Percentiles rank a stretch among this genome's conserved stretches.
These are phyloP conservation scores for Sternarchorhynchus goeldii DNA, from an alignment of 2,797 vertebrate genomes.

Conservation along the genomic window DNA sequence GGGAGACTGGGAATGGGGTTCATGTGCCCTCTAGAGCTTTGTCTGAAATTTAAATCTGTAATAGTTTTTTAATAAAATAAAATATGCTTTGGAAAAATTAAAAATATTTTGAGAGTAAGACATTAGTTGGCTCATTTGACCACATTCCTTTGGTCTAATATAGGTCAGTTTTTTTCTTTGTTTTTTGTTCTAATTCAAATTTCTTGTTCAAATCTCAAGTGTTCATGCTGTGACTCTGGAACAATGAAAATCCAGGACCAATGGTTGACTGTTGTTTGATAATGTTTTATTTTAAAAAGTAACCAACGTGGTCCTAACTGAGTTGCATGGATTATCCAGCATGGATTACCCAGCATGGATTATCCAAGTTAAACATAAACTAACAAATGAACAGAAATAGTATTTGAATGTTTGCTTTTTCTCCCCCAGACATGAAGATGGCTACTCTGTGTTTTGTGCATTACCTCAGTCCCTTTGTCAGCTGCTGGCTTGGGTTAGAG, in stretches of 20 bases:
- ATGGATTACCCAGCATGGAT: too few species aligned
- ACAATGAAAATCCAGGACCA: slow-evolving; percentile 21
- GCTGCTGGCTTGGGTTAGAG: slow-evolving; percentile 32
- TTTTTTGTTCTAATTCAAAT: not conserved
- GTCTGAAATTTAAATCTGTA: not conserved
- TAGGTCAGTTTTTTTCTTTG: not conserved
- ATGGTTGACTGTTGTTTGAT: slow-evolving; percentile 13
- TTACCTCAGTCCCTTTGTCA: slow-evolving; percentile 29
- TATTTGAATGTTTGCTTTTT: too few species aligned
- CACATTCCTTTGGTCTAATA: not conserved
- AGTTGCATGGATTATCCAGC: too few species aligned
- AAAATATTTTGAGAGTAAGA: not conserved
- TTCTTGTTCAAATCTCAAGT: slow-evolving; percentile 7
- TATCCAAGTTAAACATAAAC: too few species aligned
- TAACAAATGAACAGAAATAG: too few species aligned
- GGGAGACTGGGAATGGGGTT: not conserved
- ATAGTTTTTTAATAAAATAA: not conserved
- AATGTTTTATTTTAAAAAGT: not conserved
- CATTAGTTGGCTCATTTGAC: too few species aligned
- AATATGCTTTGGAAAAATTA: not conserved
- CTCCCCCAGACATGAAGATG: not conserved
- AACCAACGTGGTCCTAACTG: not conserved
- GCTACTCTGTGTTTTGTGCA: not conserved
- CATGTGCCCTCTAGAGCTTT: slow-evolving; percentile 3
- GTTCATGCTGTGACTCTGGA: slow-evolving; percentile 43